These are phyloP conservation scores for Trachemys scripta DNA, from an alignment of 2,113 vertebrate species.

Conservation along the genomic window DNA sequence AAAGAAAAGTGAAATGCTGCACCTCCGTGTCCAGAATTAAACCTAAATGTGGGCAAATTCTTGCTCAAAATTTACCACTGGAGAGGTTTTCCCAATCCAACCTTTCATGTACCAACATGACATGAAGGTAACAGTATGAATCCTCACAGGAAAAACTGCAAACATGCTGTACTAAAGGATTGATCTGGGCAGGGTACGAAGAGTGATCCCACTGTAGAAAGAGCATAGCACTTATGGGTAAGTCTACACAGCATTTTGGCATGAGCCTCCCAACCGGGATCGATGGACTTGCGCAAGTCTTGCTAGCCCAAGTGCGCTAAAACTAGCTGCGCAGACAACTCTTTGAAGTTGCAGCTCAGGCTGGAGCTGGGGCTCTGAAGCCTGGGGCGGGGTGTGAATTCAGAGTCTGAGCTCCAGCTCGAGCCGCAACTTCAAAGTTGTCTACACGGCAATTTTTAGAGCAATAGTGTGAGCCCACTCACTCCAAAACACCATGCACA, in stretches of 20 bases:
- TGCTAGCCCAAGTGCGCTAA: background rate
- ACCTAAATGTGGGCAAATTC: background rate
- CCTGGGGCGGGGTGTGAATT: background rate
- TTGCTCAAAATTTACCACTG: background rate
- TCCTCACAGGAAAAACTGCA: background rate
- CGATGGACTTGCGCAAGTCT: background rate
- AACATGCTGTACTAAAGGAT: background rate
- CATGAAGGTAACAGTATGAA: background rate
- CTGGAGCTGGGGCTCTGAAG: background rate
- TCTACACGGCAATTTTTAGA: background rate
- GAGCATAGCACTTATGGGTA: background rate
- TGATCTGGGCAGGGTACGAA: background rate
- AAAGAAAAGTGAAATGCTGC: conserved; percentile 2
- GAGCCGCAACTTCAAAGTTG: background rate
- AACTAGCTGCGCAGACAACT: background rate
- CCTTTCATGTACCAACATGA: accelerated
- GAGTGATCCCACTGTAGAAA: background rate
- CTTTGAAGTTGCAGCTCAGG: background rate
- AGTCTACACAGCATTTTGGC: background rate
- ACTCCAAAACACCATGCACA: background rate
- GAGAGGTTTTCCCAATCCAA: background rate
- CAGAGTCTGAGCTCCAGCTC: background rate
- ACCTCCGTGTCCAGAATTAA: background rate
- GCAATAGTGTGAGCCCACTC: background rate
- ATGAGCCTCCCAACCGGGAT: background rate